These are phyloP conservation scores for Andrena marginata DNA, from an alignment of 2,888 invertebrate genomes.

Conservation along the genomic window DNA sequence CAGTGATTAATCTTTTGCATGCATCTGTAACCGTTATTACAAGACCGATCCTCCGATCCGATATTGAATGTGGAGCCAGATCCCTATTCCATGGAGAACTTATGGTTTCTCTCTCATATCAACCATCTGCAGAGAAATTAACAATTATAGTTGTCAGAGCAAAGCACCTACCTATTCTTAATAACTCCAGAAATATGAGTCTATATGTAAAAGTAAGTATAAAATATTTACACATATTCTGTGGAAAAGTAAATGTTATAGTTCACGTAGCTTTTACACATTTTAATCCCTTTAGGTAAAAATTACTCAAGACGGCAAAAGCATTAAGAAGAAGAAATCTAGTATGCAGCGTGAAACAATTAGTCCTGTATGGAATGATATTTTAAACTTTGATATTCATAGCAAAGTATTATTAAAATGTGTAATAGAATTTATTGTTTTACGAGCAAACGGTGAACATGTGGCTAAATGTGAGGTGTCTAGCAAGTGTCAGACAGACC, in stretches of 20 bases:
- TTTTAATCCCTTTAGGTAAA: constrained; percentile 74
- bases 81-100: constrained; percentile 87
- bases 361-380: constrained; percentile 86
- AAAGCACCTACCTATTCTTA: constrained; percentile 83
- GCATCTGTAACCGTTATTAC: constrained; percentile 86
- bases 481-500: constrained; percentile 84
- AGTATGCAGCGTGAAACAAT: constrained; percentile 85
- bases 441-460: constrained; percentile 88
- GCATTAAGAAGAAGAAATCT: constrained; percentile 86
- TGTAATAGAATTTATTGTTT: constrained; percentile 87
- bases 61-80: constrained; percentile 85
- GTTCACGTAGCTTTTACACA: not conserved
- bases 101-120: constrained; percentile 87
- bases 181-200: constrained; percentile 83
- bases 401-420: constrained; percentile 87
- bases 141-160: constrained; percentile 88
- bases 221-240: not conserved
- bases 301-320: constrained; percentile 84
- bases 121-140: constrained; percentile 87
- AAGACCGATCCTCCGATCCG: constrained; percentile 87
- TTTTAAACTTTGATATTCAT: constrained; percentile 85
- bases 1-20: constrained; percentile 86
- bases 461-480: constrained; percentile 86
- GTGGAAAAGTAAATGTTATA: not conserved
- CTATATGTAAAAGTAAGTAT: constrained; percentile 85